These are phyloP conservation scores for Pseudochromis fuscus DNA, from an alignment of 2,797 vertebrate species.

Conservation along the genomic window DNA sequence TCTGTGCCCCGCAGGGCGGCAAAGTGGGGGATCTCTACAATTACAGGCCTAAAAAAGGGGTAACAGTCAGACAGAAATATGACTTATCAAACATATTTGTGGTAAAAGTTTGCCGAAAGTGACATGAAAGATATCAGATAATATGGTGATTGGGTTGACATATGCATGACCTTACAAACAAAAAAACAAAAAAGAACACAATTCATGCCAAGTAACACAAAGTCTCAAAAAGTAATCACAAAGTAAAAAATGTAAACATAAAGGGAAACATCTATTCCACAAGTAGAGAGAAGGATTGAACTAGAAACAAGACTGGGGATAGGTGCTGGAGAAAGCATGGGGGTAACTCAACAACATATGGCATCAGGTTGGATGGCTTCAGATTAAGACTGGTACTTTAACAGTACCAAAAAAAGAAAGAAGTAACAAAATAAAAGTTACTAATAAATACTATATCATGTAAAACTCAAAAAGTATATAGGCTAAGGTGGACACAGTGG, in stretches of 20 bases:
- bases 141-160: conserved; percentile 16
- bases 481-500: conserved; percentile 59
- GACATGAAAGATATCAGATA: background rate
- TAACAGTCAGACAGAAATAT: conserved; percentile 17
- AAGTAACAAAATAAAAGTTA: conserved; percentile 6
- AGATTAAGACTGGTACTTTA: conserved; percentile 8
- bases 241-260: conserved; percentile 31
- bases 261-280: conserved; percentile 29
- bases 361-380: conserved; percentile 9
- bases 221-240: conserved; percentile 16
- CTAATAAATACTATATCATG: conserved; percentile 6
- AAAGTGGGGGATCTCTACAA: conserved; percentile 98
- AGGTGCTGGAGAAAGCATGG: conserved; percentile 13
- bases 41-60: conserved; percentile 90
- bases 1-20: conserved; percentile 95
- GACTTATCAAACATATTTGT: background rate
- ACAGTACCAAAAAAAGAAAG: conserved; percentile 25
- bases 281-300: conserved; percentile 35
- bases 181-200: conserved; percentile 5
- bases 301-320: conserved; percentile 11
- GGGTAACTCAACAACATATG: conserved; percentile 29
- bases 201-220: conserved; percentile 43
- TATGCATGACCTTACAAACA: conserved; percentile 8
- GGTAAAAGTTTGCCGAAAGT: background rate
- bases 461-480: conserved; percentile 12